Evolutionary conservation across 2,113 vertebrate genomes (phyloP).

Genomic region (Myrmophylax atrothorax): DNA sequence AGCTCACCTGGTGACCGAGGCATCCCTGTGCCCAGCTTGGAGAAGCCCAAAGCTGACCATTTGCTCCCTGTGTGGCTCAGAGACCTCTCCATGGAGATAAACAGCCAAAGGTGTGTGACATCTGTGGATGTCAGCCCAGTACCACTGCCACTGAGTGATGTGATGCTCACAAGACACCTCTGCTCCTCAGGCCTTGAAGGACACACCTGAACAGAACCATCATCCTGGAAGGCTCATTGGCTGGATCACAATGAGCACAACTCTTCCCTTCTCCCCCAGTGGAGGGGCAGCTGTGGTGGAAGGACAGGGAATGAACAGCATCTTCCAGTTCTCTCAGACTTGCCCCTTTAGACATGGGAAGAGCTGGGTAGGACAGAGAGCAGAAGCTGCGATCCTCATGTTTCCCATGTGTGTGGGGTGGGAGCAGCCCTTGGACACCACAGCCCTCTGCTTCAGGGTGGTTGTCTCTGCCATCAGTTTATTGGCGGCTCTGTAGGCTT

Average conservation of each 20-base stretch:
- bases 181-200: background rate
- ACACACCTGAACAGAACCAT: background rate
- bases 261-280: background rate
- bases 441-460: background rate
- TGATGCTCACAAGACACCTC: background rate
- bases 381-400: background rate
- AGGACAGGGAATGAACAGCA: background rate
- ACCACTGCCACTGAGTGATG: background rate
- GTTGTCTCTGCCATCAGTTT: background rate
- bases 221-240: background rate
- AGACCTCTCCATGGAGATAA: background rate
- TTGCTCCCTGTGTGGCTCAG: background rate
- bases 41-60: background rate
- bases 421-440: background rate
- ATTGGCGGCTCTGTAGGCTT: background rate
- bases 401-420: accelerated
- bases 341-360: background rate
- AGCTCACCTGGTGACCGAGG: background rate
- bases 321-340: background rate
- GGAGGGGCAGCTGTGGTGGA: background rate
- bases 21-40: background rate
- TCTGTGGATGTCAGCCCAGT: background rate
- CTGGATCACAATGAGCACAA: background rate
- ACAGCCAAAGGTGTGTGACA: background rate
- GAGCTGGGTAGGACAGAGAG: background rate